These are phyloP conservation scores for Telenomus remus DNA, from an alignment of 1,140 invertebrate genomes.

Conservation along the genomic window DNA sequence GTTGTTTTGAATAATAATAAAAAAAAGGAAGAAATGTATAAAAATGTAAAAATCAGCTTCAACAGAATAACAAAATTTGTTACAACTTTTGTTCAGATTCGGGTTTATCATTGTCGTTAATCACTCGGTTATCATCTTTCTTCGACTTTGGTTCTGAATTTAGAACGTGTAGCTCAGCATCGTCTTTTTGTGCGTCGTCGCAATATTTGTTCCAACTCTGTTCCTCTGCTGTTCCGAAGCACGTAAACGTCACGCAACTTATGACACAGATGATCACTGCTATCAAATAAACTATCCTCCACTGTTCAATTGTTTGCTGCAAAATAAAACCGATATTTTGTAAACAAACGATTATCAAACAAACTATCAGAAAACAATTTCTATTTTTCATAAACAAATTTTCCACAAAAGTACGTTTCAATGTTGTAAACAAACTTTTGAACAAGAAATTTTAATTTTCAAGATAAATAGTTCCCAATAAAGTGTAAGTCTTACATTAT, in stretches of 20 bases:
- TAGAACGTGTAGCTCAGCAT: constrained; percentile 34
- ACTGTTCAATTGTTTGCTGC: constrained; percentile 82
- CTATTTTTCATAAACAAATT: no score
- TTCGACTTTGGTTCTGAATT: not conserved
- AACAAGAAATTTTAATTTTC: no score
- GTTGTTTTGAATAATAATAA: no score
- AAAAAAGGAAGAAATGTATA: no score
- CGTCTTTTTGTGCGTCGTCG: constrained; percentile 29
- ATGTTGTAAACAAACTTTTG: no score
- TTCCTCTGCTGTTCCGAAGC: constrained; percentile 78
- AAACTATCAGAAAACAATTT: no score
- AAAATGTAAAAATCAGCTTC: no score
- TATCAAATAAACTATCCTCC: constrained; percentile 81
- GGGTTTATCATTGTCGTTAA: not conserved
- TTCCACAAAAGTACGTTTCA: no score
- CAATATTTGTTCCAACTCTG: constrained; percentile 79
- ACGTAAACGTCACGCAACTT: constrained; percentile 76
- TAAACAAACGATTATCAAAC: no score
- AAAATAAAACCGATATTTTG: not conserved
- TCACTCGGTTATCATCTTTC: not conserved
- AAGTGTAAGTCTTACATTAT: constrained; percentile 81
- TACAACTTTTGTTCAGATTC: no score
- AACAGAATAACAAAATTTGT: no score
- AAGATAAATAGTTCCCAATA: no score
- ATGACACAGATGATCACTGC: constrained; percentile 74